Conservation (phyloP, 2,888 invertebrate species). For the Synergus umbraculus region DNA sequence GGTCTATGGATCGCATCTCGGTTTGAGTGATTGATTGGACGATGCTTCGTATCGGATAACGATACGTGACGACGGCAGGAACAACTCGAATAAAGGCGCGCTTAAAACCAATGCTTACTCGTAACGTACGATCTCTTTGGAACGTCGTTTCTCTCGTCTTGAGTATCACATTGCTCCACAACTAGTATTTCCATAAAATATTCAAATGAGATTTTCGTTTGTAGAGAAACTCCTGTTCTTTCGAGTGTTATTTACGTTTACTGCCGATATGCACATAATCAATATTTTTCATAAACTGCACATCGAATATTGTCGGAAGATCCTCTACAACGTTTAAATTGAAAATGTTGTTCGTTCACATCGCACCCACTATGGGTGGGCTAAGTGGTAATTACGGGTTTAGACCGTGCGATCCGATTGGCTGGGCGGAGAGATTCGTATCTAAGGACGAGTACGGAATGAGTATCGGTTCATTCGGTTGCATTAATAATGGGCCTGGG, state of each 20-base stretch:
- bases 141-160: constrained; percentile 35
- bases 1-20: constrained; percentile 57
- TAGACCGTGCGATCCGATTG: constrained; percentile 70
- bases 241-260: constrained; percentile 13
- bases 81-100: constrained; percentile 45
- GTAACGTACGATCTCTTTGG: constrained; percentile 33
- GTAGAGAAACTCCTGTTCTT: constrained; percentile 17
- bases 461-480: constrained; percentile 60
- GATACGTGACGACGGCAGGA: constrained; percentile 56
- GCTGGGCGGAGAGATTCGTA: constrained; percentile 72
- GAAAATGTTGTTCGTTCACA: constrained; percentile 64
- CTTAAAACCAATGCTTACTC: constrained; percentile 37
- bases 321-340: constrained; percentile 58
- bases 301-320: constrained; percentile 23
- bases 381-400: constrained; percentile 72
- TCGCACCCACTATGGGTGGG: constrained; percentile 72
- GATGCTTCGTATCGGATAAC: constrained; percentile 56
- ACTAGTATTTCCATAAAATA: constrained; percentile 39
- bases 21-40: constrained; percentile 63
- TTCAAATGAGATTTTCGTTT: constrained; percentile 1
- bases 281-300: constrained; percentile 12
- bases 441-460: constrained; percentile 65
- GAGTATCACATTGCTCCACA: constrained; percentile 43
- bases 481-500: constrained; percentile 64
- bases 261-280: not conserved